These are phyloP conservation scores for Druon quercuslanigerum DNA, from an alignment of 1,140 invertebrate species.

Conservation along the genomic window DNA sequence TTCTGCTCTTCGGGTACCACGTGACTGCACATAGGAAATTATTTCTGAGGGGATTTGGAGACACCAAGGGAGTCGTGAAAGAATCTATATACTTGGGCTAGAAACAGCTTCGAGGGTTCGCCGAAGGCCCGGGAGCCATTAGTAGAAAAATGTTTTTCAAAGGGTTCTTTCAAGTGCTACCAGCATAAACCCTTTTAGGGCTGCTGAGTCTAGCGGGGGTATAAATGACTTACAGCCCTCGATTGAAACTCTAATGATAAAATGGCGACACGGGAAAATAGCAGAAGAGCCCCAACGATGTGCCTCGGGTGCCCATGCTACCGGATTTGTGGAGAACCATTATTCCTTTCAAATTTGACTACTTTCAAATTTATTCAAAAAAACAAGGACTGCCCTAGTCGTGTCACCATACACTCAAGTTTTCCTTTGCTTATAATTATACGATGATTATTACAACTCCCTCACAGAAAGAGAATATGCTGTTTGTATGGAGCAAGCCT, in stretches of 20 bases:
- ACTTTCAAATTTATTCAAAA: slow-evolving; percentile 11
- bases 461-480: no score
- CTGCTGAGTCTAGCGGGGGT: slow-evolving; percentile 46
- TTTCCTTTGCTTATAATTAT: neutral
- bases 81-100: slow-evolving; percentile 44
- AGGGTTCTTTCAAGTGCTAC: slow-evolving; percentile 59
- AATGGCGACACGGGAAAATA: slow-evolving; percentile 50
- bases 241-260: slow-evolving; percentile 62
- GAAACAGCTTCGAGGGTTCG: slow-evolving; percentile 51
- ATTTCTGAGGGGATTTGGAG: slow-evolving; percentile 24
- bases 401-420: neutral
- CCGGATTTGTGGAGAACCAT: slow-evolving; percentile 29
- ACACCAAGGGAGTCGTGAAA: slow-evolving; percentile 31
- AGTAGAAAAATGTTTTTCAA: slow-evolving; percentile 64
- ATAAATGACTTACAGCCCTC: slow-evolving; percentile 56
- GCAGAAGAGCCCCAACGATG: slow-evolving; percentile 4
- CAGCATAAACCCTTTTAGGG: slow-evolving; percentile 58
- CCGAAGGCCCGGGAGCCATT: slow-evolving; percentile 55
- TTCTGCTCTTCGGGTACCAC: slow-evolving; percentile 10
- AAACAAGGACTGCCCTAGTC: neutral
- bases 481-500: no score
- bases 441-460: no score
- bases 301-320: slow-evolving; percentile 18
- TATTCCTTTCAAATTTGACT: slow-evolving; percentile 26
- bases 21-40: slow-evolving; percentile 31